Base-by-base conservation (phyloP, 1,140 invertebrate genomes). In the Drosophila erecta region DNA sequence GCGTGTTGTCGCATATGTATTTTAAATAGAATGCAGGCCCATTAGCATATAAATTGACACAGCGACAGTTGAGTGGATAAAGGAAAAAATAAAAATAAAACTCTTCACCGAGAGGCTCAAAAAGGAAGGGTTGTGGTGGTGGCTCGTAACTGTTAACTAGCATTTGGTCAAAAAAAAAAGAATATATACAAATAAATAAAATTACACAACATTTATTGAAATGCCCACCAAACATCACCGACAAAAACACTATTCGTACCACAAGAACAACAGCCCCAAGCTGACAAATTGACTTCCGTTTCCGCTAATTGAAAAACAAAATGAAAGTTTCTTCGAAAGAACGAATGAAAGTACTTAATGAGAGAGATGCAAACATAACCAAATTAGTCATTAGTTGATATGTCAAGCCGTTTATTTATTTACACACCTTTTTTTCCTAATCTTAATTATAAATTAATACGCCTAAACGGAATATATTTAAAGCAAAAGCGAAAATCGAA, bases 251-350 rank as follows among this genome's bases (percentile, higher is more conserved):
- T 30, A 30, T 30, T 30, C 27, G 27, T 30, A 30, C 27, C 27
- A 30, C 30, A 44, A 62, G 57, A 61, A 41, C 12, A 54, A 47
- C 70, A 74, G 61, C 70, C 77, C 67, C 70, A 66, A 83, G 76
- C 87, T 90, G 81, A 86, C 86, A 83, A 86, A 86, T 83, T 90
- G 76, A 90, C 79, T 87, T 90, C 87, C 86, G 87, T 90, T 90
- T 90, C 86, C 86, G 86, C 81, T 49, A 69, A 59, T 58, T 53
- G 37, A 43, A 37, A 37, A 37, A 56, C 40, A 55, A 49, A 69
- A 57, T 54, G 47, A 43, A 49, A 49, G 58, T 53, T 59, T 55
- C 50, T 50, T 65, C 49, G 46, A 56, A 27, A 54, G 64, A 46
- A 47, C 37, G 41, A 67, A 55, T 56, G 35, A 37, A 37, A 70